These are phyloP conservation scores for Fundulus diaphanus DNA, from an alignment of 2,797 vertebrate genomes.

Conservation along the genomic window DNA sequence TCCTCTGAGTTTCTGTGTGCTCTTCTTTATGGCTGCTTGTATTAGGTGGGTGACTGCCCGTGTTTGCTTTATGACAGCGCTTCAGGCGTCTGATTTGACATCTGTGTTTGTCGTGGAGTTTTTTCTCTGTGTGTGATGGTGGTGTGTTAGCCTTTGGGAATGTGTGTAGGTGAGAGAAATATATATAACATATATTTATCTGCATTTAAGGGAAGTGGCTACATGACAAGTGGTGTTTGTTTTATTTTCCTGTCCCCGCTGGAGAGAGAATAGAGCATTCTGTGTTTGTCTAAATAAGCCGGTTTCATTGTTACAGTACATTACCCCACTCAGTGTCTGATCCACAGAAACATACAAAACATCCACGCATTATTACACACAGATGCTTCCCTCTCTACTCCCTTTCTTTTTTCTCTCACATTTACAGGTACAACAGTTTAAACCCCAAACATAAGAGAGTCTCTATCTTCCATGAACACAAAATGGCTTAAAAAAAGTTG, in stretches of 20 bases:
- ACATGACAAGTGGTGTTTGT: conserved; percentile 42
- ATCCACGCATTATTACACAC: conserved; percentile 14
- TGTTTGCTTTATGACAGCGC: conserved; percentile 69
- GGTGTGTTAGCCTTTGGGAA: conserved; percentile 58
- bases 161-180: conserved; percentile 56
- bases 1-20: conserved; percentile 51
- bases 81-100: conserved; percentile 72
- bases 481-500: not conserved
- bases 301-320: conserved; percentile 45
- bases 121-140: conserved; percentile 35
- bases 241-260: conserved; percentile 44
- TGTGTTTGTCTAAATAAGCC: conserved; percentile 51
- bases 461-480: not conserved
- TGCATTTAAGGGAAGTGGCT: conserved; percentile 48
- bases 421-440: conserved; percentile 18
- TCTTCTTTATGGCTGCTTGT: conserved; percentile 65
- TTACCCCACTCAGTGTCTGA: conserved; percentile 48
- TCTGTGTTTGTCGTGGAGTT: conserved; percentile 71
- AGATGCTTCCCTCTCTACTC: conserved; percentile 19
- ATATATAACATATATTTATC: conserved; percentile 58
- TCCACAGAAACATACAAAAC: conserved; percentile 32
- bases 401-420: conserved; percentile 32
- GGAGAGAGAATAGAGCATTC: conserved; percentile 39
- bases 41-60: conserved; percentile 70
- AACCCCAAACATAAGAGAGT: not conserved